Base-by-base conservation (phyloP, 2,113 vertebrate genomes). In the Desmodus rotundus region DNA sequence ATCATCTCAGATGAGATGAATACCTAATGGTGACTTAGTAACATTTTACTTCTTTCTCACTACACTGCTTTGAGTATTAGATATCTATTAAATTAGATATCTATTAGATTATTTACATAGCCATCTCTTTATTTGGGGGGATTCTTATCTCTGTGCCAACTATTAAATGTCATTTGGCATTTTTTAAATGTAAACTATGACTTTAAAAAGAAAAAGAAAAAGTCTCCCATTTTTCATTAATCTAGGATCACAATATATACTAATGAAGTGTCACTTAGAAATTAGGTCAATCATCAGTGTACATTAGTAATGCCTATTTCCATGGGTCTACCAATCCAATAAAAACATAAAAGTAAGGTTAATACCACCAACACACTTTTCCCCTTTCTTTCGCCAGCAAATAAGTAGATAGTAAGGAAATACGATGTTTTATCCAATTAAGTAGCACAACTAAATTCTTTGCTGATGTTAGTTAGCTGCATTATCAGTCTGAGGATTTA, bases 1-100 rank as follows among this genome's bases (percentile, higher is more conserved):
- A 97, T 43, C 2, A 87, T 80, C 82, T 91, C 20, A 83, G 91
- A 74, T 89, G 28, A 94, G 26, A 85, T 68, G 36, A 95, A 96
- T 91, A 84, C 24, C 41, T 82, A 74, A 87, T 47, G 45, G 72
- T 80, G 74, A 93, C 38, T 72, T 94, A 38, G 33, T 10, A 92
- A 41, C 13, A 47, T 26, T 82, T 67, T 68, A 45, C 11, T 36
- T 93, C 38, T 26, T 10, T 82, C 45, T 89, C 33, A 36, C 20
- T 28, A 20, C 33, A 15, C 15, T 4, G 43, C 4, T 94, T 56
- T 78, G n/a, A 86, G 10, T 61, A 54, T 19, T 86, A 87, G 15
- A 20, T 76, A 56, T 41, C n/a, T 80, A 54, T 84, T 70, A 16
- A 61, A 54, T 15, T 86, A 87, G 12, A 20, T 76, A 52, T 41